Conservation (phyloP, 2,888 invertebrate species). For the Cistogaster globosa region DNA sequence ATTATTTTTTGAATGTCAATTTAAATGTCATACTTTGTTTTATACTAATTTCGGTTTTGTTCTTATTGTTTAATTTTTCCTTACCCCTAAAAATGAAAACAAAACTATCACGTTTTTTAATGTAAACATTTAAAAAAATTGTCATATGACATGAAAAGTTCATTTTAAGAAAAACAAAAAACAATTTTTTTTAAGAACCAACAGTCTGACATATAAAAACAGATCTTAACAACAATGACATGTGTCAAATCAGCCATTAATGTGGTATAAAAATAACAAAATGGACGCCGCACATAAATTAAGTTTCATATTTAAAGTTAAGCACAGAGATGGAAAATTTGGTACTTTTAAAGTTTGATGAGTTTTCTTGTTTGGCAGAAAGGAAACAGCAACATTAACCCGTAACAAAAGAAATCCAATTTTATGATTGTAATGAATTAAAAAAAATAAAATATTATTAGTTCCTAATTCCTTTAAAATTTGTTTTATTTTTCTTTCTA, state of each 20-base stretch:
- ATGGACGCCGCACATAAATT: constrained; percentile 52
- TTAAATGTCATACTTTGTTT: constrained; percentile 15
- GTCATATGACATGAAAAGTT: constrained; percentile 5
- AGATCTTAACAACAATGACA: constrained; percentile 17
- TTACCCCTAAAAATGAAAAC: constrained; percentile 12
- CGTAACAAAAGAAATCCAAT: too few relatives aligned
- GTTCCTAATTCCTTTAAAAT: too few relatives aligned
- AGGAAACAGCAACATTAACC: too few relatives aligned
- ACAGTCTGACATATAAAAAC: constrained; percentile 22
- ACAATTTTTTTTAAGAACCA: background rate
- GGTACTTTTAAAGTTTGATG: too few relatives aligned
- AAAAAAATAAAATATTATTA: too few relatives aligned
- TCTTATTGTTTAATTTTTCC: background rate
- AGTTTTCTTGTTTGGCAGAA: too few relatives aligned
- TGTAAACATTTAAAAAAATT: background rate
- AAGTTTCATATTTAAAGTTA: background rate
- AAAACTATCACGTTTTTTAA: constrained; percentile 6
- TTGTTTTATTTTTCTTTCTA: too few relatives aligned
- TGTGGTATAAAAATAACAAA: constrained; percentile 18
- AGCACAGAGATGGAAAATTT: too few relatives aligned
- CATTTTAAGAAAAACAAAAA: background rate
- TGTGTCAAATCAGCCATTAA: constrained; percentile 51
- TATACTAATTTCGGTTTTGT: background rate
- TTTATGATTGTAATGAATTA: too few relatives aligned
- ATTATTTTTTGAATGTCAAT: constrained; percentile 47